phyloP scores from a whole-genome alignment of 2,113 vertebrate genomes.

The Pantherophis guttatus region DNA sequence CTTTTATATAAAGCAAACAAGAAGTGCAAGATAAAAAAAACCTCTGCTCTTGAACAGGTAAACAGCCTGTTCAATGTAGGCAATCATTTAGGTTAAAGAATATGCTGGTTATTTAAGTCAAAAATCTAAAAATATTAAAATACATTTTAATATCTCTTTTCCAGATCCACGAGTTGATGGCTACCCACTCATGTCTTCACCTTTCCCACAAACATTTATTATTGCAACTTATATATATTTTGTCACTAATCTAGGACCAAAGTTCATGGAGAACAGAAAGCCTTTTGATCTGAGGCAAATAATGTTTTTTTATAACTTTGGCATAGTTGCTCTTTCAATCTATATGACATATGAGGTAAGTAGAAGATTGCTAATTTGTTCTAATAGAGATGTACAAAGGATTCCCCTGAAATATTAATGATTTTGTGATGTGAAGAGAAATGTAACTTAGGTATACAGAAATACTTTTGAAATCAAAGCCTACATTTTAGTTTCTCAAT shows the following conservation, averaged over 20 bases:
- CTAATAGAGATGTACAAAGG: not conserved
- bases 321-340: conserved; percentile 84
- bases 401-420: not conserved
- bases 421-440: not conserved
- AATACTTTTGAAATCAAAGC: not conserved
- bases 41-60: not conserved
- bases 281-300: conserved; percentile 85
- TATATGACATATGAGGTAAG: conserved; percentile 95
- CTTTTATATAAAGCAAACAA: not conserved
- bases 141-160: conserved; percentile 11
- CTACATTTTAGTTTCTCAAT: not conserved
- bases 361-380: conserved; percentile 26
- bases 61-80: not conserved
- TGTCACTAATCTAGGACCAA: conserved; percentile 86
- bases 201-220: conserved; percentile 84
- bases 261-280: conserved; percentile 93
- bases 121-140: not conserved
- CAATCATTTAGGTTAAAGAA: not conserved
- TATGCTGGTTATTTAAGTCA: not conserved
- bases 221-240: conserved; percentile 87
- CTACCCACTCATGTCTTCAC: conserved; percentile 92
- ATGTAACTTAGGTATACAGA: not conserved
- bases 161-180: conserved; percentile 84
- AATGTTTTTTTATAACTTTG: conserved; percentile 88
- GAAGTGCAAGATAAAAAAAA: not conserved